Conservation (phyloP, 2,797 vertebrate genomes). For the Emydoidea blandingii region DNA sequence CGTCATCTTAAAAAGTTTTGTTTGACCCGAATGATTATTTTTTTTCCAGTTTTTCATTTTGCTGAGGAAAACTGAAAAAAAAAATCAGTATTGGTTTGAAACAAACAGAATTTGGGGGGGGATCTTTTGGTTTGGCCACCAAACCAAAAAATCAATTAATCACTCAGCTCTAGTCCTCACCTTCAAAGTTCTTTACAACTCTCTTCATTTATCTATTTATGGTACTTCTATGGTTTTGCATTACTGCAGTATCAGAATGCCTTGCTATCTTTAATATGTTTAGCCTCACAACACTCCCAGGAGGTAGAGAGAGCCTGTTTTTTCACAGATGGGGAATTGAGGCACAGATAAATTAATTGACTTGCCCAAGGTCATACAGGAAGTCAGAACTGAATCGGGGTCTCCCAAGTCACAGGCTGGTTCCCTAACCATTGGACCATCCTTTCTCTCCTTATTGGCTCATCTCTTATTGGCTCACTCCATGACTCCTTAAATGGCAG, state of each 20-base stretch:
- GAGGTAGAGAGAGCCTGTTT: not conserved
- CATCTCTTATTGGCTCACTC: not conserved
- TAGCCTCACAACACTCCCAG: not conserved
- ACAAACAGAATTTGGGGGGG: too few relatives aligned
- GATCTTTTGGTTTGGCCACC: too few relatives aligned
- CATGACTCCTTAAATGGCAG: not conserved
- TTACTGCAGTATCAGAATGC: rapidly evolving
- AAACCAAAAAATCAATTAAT: too few relatives aligned
- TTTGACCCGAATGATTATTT: too few relatives aligned
- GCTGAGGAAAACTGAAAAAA: too few relatives aligned
- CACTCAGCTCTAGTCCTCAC: not conserved
- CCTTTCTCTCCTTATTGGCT: not conserved
- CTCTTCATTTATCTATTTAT: not conserved
- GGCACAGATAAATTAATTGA: rapidly evolving
- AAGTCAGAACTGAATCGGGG: not conserved
- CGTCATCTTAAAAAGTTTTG: too few relatives aligned
- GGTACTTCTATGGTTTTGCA: not conserved
- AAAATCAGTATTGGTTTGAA: too few relatives aligned
- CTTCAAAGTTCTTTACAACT: not conserved
- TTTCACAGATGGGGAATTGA: not conserved
- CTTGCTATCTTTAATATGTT: not conserved
- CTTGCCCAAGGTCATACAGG: not conserved
- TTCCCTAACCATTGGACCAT: not conserved
- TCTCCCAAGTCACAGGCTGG: not conserved
- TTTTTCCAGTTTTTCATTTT: too few relatives aligned